Evolutionary conservation across 2,113 vertebrate species (phyloP).

Genomic region (Ageneiosus marmoratus): DNA sequence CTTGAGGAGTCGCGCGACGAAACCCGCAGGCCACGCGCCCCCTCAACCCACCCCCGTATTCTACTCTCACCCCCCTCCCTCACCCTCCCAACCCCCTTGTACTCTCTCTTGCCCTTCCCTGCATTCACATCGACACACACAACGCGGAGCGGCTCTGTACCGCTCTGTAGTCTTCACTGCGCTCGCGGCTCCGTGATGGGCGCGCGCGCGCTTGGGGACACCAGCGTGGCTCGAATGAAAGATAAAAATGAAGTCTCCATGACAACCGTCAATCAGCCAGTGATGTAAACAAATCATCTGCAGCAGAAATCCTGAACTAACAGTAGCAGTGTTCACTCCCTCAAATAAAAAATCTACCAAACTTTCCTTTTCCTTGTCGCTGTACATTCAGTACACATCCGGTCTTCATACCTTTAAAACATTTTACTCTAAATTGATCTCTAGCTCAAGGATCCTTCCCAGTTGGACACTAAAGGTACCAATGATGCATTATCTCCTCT

Average conservation of each 20-base stretch:
- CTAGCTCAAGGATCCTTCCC: neutral
- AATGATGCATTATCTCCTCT: neutral
- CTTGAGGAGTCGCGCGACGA: slow-evolving; percentile 72
- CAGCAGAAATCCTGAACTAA: neutral
- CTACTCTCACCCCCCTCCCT: slow-evolving; percentile 24
- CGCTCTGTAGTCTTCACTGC: too few relatives aligned
- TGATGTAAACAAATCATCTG: neutral
- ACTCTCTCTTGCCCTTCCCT: too few relatives aligned
- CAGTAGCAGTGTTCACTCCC: neutral
- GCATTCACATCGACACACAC: too few relatives aligned
- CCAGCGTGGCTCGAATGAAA: too few relatives aligned
- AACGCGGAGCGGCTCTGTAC: too few relatives aligned
- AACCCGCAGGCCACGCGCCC: slow-evolving; percentile 66
- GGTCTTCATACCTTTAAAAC: neutral
- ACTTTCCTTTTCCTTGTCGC: neutral
- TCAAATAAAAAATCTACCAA: neutral
- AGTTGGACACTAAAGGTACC: neutral
- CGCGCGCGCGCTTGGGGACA: too few relatives aligned
- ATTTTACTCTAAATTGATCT: neutral
- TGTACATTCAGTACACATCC: neutral
- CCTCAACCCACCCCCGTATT: slow-evolving; percentile 61
- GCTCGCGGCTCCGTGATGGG: too few relatives aligned
- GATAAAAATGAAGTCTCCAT: neutral
- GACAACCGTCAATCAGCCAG: neutral
- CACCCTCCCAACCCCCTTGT: slow-evolving; percentile 44